Evolutionary conservation across 2,888 invertebrate species (phyloP).

Genomic region (Melanostoma mellinum): DNA sequence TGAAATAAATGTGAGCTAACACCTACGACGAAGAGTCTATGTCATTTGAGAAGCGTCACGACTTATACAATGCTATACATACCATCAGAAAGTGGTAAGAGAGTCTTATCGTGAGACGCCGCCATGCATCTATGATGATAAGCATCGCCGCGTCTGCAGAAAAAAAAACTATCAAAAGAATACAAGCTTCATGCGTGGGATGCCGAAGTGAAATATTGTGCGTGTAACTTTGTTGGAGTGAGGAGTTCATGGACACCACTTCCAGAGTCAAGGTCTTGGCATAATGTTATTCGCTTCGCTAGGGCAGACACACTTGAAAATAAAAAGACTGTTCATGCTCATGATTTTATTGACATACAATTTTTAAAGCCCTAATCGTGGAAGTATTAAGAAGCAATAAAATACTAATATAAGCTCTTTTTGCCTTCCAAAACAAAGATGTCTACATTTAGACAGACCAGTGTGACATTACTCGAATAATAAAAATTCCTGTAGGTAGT

Average conservation of each 20-base stretch:
- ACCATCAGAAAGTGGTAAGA: neutral
- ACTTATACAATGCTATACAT: neutral
- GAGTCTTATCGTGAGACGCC: neutral
- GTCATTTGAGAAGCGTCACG: neutral
- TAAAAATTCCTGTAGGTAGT: no score
- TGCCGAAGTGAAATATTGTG: conserved; percentile 3
- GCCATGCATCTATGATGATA: conserved; percentile 20
- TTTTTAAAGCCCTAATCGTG: no score
- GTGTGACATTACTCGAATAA: no score
- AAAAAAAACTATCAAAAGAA: conserved; percentile 7
- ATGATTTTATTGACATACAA: no score
- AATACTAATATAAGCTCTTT: no score
- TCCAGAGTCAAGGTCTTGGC: conserved; percentile 20
- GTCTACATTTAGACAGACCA: no score
- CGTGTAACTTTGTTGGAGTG: conserved; percentile 10
- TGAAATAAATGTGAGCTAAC: neutral
- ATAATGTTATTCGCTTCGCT: conserved; percentile 4
- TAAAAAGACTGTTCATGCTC: no score
- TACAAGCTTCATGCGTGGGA: conserved; percentile 20
- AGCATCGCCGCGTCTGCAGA: conserved; percentile 17
- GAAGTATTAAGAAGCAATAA: no score
- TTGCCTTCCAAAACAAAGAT: no score
- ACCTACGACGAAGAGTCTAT: neutral
- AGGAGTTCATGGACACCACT: conserved; percentile 14
- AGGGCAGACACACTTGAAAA: neutral